These are phyloP conservation scores for Nephila pilipes DNA, from an alignment of 1,140 invertebrate genomes.

Conservation along the genomic window DNA sequence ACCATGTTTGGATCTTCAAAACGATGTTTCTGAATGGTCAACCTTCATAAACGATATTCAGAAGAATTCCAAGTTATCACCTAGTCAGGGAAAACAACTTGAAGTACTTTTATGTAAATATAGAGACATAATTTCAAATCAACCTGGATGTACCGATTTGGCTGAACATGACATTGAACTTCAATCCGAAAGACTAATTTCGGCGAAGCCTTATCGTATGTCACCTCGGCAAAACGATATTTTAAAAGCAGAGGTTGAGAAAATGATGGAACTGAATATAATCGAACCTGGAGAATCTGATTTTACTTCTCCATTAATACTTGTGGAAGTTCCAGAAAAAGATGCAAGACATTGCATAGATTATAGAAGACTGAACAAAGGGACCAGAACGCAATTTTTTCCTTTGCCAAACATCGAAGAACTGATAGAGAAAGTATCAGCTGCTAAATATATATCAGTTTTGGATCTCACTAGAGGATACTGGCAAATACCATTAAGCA, in stretches of 20 bases:
- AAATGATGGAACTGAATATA: neutral
- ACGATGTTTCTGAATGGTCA: neutral
- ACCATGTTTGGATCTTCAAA: neutral
- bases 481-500: conserved; percentile 18
- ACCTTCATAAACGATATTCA: neutral
- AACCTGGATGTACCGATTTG: conserved; percentile 11
- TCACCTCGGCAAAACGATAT: too few species aligned
- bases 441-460: neutral
- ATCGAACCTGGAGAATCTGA: conserved; percentile 40
- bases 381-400: conserved; percentile 25
- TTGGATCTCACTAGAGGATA: neutral
- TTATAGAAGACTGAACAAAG: conserved; percentile 21
- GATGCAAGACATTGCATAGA: neutral
- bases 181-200: neutral
- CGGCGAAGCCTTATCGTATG: too few species aligned
- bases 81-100: neutral
- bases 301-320: conserved; percentile 31
- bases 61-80: neutral
- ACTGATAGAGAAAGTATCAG: conserved; percentile 10
- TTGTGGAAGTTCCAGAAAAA: neutral
- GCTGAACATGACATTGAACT: conserved; percentile 46
- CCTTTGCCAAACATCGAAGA: conserved; percentile 28
- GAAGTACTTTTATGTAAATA: neutral
- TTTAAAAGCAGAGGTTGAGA: neutral
- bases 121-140: conserved; percentile 6